Base-by-base conservation (phyloP, 2,888 invertebrate genomes). In the Perizoma flavofasciatum region DNA sequence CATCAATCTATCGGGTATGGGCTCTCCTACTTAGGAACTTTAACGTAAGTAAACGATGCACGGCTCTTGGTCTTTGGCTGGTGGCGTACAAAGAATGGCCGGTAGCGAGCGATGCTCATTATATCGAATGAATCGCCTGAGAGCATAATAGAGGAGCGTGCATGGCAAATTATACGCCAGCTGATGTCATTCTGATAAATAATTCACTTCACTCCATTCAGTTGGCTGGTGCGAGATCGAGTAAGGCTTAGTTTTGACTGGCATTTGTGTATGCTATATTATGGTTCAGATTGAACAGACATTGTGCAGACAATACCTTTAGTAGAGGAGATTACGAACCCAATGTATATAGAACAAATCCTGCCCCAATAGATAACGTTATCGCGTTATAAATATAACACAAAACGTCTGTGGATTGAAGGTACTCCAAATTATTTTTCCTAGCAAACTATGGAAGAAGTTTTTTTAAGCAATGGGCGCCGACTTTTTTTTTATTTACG, bases 161-260 rank as follows among this genome's bases (percentile, higher is more conserved):
- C 82, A 80, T 82, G 83, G 88, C 84, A 88, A 88, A 88, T 89
- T 89, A 88, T 87, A 88, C 81, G 83, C 80, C 84, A 78, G 80
- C 70, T 81, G 82, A 84, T 88, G 86, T 88, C 88, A 87, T 86
- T 89, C 86, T 86, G 82, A 82, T 86, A 83, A 86, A 88, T 86
- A 86, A 85, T 85, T 83, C 78, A 79, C 72, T 71, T 69, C 71
- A 70, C 70, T 52, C 55, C 46, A 32, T 50, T 22, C 56, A 49
- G 52, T 32, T 32, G 39, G 57, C 34, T 57, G 50, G 43, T 50
- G 53, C 55, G 41, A 55, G 62, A 52, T 37, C 40, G 9, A n/a
- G 33, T 49, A 8, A 22, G 39, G 49, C 22, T 37, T 48, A 9
- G n/a, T 10, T 41, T 10, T 41, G 41, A 41, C 41, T 41, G 41